Percentiles rank a stretch among this genome's conserved stretches.
Evolutionary conservation across 2,797 vertebrate species (phyloP).

Genomic region (Phalloptychus januarius): DNA sequence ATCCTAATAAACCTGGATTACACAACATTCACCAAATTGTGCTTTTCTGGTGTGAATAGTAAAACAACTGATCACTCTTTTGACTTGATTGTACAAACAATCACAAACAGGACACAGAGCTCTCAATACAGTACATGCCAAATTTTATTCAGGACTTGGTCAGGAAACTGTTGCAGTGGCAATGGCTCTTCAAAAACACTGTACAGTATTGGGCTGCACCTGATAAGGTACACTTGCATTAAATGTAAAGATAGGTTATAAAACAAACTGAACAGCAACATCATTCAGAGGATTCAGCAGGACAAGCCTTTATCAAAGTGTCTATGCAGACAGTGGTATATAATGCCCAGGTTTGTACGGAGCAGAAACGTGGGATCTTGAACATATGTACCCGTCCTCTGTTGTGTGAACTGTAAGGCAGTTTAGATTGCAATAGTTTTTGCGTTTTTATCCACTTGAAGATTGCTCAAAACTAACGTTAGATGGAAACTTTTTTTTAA

Average conservation of each 20-base stretch:
- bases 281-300: constrained; percentile 86
- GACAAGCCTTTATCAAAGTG: constrained; percentile 86
- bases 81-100: neutral
- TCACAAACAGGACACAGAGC: constrained; percentile 21
- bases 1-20: neutral
- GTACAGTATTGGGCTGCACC: constrained; percentile 71
- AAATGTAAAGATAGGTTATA: constrained; percentile 74
- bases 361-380: constrained; percentile 77
- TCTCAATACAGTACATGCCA: constrained; percentile 72
- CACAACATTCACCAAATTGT: neutral
- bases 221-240: constrained; percentile 66
- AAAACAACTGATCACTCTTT: neutral
- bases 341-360: constrained; percentile 89
- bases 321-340: constrained; percentile 89
- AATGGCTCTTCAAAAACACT: constrained; percentile 68
- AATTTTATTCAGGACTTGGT: constrained; percentile 81
- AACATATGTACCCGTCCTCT: constrained; percentile 77
- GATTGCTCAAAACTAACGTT: constrained; percentile 79
- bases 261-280: constrained; percentile 77
- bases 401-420: constrained; percentile 87
- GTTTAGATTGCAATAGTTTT: constrained; percentile 70
- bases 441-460: constrained; percentile 58
- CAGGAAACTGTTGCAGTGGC: constrained; percentile 67
- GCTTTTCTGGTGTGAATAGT: neutral
- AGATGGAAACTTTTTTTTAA: constrained; percentile 58